Evolutionary conservation across 2,113 vertebrate species (phyloP), one percentile per base, ranked within the genome.

Genomic region (Epinephelus fuscoguttatus): DNA sequence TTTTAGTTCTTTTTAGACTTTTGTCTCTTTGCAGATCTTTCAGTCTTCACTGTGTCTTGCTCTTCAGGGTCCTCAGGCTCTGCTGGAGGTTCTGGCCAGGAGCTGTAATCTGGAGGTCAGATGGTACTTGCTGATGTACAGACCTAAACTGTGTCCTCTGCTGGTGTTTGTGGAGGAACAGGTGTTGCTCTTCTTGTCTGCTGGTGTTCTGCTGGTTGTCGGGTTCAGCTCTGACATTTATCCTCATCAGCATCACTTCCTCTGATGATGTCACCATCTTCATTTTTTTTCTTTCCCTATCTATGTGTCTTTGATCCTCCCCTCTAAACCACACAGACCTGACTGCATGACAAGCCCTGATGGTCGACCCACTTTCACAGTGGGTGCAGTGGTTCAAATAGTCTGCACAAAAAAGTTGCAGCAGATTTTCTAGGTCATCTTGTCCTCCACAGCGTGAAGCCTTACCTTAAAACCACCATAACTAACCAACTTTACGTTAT

Each of bases 361-460:
- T 7, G 30, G 0, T 63, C 27, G 80, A 89, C 91, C 92, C 86
- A 90, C 66, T 93, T 93, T 89, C 25, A 0, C 5, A 37, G 4
- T 27, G 0, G 2, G 30, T 8, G 4, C 12, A 1, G 10, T 64
- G n/a, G 67, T 60, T 47, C 17, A 76, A 47, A 11, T 0, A 18
- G 55, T 66, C 10, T 60, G 71, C 79, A 79, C 7, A 6, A 3
- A 57, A 61, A 52, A 1, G 23, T 2, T 52, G 66, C 76, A 61
- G 70, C 75, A 59, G 19, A 6, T 80, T 89, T 86, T 93, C 84
- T 85, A 70, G 88, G 89, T 89, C 88, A 84, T 2, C 55, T 42
- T 7, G 40, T 42, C 40, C n/a, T 49, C 18, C 2, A 42, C 40
- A 45, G 42, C 11, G 42, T 12, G 11, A 45, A 45, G 42, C 11